Conservation (phyloP, 2,888 invertebrate genomes). For the Plebejus argus region DNA sequence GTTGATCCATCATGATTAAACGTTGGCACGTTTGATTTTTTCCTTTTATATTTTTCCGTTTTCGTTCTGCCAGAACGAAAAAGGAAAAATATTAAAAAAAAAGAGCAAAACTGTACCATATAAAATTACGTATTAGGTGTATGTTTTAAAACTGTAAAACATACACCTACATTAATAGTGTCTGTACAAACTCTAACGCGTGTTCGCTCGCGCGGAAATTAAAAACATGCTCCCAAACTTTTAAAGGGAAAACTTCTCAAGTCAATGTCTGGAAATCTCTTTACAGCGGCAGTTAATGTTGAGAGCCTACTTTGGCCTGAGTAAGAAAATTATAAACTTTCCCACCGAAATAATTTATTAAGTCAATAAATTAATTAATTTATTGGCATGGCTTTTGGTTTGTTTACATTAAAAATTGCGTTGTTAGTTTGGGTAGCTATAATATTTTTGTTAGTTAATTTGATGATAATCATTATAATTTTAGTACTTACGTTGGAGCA, state of each 20-base stretch:
- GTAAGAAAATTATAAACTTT: constrained; percentile 36
- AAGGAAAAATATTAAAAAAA: too few species aligned
- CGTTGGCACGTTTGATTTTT: too few species aligned
- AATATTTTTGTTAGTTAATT: too few species aligned
- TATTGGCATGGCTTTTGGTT: constrained; percentile 38
- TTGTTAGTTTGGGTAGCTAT: too few species aligned
- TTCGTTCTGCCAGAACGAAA: too few species aligned
- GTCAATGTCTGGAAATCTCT: constrained; percentile 51
- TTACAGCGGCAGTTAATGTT: constrained; percentile 43
- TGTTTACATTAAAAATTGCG: background rate
- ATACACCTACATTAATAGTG: background rate
- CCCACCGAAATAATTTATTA: constrained; percentile 5
- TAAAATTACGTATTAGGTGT: too few species aligned
- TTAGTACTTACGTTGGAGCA: too few species aligned
- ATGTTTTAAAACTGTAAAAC: background rate
- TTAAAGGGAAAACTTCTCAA: constrained; percentile 62
- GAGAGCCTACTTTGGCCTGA: constrained; percentile 39
- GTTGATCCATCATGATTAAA: too few species aligned
- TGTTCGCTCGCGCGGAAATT: constrained; percentile 69
- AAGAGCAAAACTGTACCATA: too few species aligned
- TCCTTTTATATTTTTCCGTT: too few species aligned
- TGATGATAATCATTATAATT: too few species aligned
- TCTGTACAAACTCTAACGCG: constrained; percentile 50
- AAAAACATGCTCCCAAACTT: constrained; percentile 68
- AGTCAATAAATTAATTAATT: constrained; percentile 35